A percentile compares a stretch with the other conserved stretches of the same genome.
Evolutionary conservation across 2,113 vertebrate genomes (phyloP).

Genomic region (Leucopsar rothschildi): DNA sequence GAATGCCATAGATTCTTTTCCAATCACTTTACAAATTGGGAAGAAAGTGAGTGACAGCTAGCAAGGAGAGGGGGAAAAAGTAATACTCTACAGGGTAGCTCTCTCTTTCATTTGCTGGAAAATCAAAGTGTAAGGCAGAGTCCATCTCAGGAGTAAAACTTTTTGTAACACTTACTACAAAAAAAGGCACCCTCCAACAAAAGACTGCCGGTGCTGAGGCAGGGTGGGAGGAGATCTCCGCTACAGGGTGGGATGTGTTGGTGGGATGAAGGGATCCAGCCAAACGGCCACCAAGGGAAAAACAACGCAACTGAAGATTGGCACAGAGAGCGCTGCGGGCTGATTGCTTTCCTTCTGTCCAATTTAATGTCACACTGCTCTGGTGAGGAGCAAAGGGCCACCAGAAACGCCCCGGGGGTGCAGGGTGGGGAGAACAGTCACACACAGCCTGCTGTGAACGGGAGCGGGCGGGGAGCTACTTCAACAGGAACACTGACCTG

Average conservation of each 20-base stretch:
- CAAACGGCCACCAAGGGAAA: not conserved
- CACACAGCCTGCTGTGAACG: conserved; percentile 52
- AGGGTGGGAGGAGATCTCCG: not conserved
- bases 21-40: conserved; percentile 63
- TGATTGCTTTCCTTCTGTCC: not conserved
- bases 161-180: conserved; percentile 64
- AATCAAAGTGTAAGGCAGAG: conserved; percentile 50
- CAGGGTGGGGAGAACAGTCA: not conserved
- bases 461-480: not conserved
- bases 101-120: conserved; percentile 59
- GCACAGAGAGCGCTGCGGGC: conserved; percentile 14
- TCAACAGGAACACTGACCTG: conserved; percentile 3
- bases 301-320: not conserved
- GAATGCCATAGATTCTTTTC: conserved; percentile 72
- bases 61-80: conserved; percentile 42
- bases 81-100: conserved; percentile 35
- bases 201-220: not conserved
- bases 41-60: conserved; percentile 60
- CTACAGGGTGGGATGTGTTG: conserved; percentile 19
- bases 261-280: conserved; percentile 17
- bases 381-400: not conserved
- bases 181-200: conserved; percentile 57
- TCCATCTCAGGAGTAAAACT: conserved; percentile 40
- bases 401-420: not conserved
- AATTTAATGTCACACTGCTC: not conserved